Evolutionary conservation across 2,113 vertebrate species (phyloP), one percentile per base, ranked within the genome.

Genomic region (Casuarius casuarius): DNA sequence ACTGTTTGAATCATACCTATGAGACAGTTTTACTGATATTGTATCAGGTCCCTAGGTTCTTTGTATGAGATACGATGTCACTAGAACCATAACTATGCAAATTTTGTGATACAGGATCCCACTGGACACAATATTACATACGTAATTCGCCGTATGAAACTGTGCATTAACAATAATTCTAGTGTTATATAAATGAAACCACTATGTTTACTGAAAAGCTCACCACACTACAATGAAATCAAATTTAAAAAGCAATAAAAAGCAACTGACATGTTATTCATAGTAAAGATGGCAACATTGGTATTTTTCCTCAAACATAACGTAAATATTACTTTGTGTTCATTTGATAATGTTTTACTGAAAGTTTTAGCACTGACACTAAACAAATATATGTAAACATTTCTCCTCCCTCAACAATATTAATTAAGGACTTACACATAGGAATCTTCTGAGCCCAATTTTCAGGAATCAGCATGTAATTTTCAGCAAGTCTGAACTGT

Each of bases 1-100:
- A 98, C 94, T 95, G 94, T 48, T 96, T 97, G 97, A 98, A 97
- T 98, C 96, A 97, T 97, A 98, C 97, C 97, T 98, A 96, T 88
- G 96, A 98, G 97, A 96, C 96, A 97, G 94, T 96, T 98, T 98
- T 96, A 98, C 95, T 98, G 95, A 97, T 96, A 97, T 86, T 97
- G 74, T 97, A 95, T 85, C 96, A 96, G 82, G 76, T 89, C 94
- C 94, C 95, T 79, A 89, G 86, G 87, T 95, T 97, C 93, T 96
- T 97, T 74, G 86, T 75, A 96, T 97, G 95, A 96, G 91, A 94
- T 98, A 97, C 89, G 76, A 82, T 92, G 94, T 90, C 95, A 97
- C 87, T 46, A 97, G 91, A 97, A 97, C 95, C 66, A 94, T 96
- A 95, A 97, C 79, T 94, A 98, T 96, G 94, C 94, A 97, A 97